Evolutionary conservation across 2,113 vertebrate genomes (phyloP).

Genomic region (Loxodonta africana): DNA sequence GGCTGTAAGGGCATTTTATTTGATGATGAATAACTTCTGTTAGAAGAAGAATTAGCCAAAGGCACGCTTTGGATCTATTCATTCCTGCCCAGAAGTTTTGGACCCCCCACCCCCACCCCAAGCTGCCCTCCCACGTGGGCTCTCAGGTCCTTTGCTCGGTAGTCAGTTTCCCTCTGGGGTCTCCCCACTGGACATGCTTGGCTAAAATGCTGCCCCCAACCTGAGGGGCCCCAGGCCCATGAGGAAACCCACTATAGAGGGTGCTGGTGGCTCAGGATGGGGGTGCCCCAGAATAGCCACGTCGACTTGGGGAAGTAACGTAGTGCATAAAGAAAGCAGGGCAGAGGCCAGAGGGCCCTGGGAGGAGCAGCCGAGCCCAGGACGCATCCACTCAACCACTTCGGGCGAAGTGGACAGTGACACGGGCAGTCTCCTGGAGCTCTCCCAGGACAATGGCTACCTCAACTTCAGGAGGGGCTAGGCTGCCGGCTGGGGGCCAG

Average conservation of each 20-base stretch:
- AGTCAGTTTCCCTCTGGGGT: background rate
- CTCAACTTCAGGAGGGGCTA: no score
- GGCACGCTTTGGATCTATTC: background rate
- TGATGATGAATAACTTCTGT: background rate
- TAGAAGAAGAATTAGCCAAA: background rate
- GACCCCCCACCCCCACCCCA: background rate
- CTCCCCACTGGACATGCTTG: background rate
- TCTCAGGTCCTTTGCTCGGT: background rate
- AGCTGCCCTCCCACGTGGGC: no score
- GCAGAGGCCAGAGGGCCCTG: background rate
- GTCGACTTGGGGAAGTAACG: background rate
- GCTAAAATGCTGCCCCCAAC: background rate
- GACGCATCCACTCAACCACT: background rate
- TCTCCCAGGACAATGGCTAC: background rate
- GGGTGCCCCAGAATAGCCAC: background rate
- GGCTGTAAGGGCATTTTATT: background rate
- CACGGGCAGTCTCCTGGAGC: background rate
- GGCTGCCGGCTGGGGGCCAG: no score
- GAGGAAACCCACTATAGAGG: background rate
- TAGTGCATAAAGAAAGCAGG: background rate
- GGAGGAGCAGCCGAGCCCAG: no score
- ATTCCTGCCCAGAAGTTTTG: background rate
- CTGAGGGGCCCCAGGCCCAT: background rate
- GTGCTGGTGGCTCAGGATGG: background rate
- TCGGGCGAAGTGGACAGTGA: no score